These are phyloP conservation scores for Danio choprae DNA, from an alignment of 2,797 vertebrate genomes.

Conservation along the genomic window DNA sequence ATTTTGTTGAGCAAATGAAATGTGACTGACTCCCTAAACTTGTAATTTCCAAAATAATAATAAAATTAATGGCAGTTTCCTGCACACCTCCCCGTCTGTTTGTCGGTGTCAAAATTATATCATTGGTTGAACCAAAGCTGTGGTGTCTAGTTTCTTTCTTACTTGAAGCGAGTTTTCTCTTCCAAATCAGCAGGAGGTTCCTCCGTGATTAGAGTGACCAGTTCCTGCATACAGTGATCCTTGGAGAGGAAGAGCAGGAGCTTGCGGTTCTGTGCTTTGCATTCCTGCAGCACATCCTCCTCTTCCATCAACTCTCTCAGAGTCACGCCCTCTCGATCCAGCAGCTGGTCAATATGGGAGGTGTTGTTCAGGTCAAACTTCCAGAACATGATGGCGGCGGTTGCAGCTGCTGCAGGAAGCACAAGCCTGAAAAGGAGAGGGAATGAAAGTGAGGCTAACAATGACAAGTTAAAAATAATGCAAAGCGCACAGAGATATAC, in stretches of 20 bases:
- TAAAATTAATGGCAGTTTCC: background rate
- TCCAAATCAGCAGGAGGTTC: conserved; percentile 92
- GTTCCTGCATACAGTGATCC: conserved; percentile 93
- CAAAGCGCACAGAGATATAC: background rate
- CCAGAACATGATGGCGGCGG: conserved; percentile 93
- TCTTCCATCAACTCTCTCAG: conserved; percentile 95
- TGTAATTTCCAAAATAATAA: background rate
- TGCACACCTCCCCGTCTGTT: background rate
- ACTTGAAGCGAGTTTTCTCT: conserved; percentile 98
- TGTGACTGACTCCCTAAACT: background rate
- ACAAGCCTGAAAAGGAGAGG: conserved; percentile 70
- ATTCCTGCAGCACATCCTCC: conserved; percentile 96
- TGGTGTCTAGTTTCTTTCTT: conserved; percentile 63
- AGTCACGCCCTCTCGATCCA: conserved; percentile 94
- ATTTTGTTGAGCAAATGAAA: background rate
- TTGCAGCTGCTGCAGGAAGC: conserved; percentile 73
- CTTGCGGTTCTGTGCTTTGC: conserved; percentile 95
- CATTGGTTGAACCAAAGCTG: background rate
- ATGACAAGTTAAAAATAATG: background rate
- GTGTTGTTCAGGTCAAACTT: conserved; percentile 97
- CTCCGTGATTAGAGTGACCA: conserved; percentile 91
- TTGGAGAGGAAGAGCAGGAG: conserved; percentile 95
- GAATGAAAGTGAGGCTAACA: background rate
- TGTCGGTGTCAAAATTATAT: background rate
- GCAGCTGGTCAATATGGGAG: conserved; percentile 97